phyloP scores from a whole-genome alignment of 2,888 invertebrate genomes.

The Diplolepis rosae region DNA sequence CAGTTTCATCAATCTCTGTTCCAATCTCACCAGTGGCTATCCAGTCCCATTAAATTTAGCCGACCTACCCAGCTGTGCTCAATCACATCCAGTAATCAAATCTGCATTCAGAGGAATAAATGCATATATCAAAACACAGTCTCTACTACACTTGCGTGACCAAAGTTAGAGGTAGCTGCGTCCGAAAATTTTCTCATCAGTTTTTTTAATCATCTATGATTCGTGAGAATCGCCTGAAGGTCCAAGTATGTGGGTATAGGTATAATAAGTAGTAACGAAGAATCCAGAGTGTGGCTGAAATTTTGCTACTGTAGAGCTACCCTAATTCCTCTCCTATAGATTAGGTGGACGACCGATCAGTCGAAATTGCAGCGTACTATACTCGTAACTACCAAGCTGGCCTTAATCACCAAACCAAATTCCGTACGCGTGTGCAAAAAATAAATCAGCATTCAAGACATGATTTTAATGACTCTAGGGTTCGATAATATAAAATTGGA shows the following conservation, averaged over 20 bases:
- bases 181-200: not conserved
- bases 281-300: conserved; percentile 34
- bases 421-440: conserved; percentile 16
- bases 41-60: not conserved
- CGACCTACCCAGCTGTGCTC: no score
- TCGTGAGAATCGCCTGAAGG: conserved; percentile 62
- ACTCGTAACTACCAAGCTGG: conserved; percentile 29
- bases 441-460: conserved; percentile 28
- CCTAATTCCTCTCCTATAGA: conserved; percentile 17
- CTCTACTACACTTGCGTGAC: not conserved
- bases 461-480: conserved; percentile 28
- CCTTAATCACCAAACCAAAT: conserved; percentile 31
- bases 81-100: not conserved
- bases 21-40: not conserved
- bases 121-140: not conserved
- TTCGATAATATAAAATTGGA: conserved; percentile 23
- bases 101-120: conserved; percentile 7
- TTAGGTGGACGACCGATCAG: conserved; percentile 15
- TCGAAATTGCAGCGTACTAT: conserved; percentile 24
- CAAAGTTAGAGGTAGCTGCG: not conserved
- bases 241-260: conserved; percentile 52
- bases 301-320: conserved; percentile 25
- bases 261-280: conserved; percentile 62
- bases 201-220: conserved; percentile 35
- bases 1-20: not conserved